These are phyloP conservation scores for Ataeniobius toweri DNA, from an alignment of 2,797 vertebrate species.

Conservation along the genomic window DNA sequence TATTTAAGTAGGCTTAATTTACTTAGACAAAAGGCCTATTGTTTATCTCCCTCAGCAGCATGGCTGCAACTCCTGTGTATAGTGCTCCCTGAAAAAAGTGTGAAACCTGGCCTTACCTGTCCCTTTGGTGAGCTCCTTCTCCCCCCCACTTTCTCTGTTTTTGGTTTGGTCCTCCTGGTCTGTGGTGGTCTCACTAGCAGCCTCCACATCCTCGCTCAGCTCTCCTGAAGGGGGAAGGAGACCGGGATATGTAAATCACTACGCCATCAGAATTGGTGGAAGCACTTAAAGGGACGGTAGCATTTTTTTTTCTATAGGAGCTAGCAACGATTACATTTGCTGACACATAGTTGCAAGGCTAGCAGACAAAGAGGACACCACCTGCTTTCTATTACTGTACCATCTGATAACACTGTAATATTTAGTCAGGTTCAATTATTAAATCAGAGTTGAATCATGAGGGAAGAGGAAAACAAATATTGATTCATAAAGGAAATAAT, in stretches of 20 bases:
- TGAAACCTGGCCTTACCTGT: constrained; percentile 85
- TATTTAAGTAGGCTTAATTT: constrained; percentile 55
- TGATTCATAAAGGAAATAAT: constrained; percentile 44
- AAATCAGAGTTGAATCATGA: constrained; percentile 31
- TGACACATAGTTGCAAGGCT: constrained; percentile 80
- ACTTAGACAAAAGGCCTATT: constrained; percentile 49
- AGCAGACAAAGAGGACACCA: constrained; percentile 79
- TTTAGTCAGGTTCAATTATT: constrained; percentile 50
- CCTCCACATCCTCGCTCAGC: constrained; percentile 94
- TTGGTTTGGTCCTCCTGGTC: constrained; percentile 95
- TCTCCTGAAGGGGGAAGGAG: constrained; percentile 93
- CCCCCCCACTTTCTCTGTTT: constrained; percentile 91
- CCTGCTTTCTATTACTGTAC: constrained; percentile 57
- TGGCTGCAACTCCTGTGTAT: constrained; percentile 38
- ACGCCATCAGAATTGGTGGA: constrained; percentile 87
- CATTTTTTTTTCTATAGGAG: constrained; percentile 83
- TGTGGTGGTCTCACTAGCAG: constrained; percentile 87
- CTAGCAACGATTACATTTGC: constrained; percentile 81
- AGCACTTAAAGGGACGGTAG: constrained; percentile 87
- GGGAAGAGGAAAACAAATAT: constrained; percentile 7
- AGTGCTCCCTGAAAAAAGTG: constrained; percentile 48
- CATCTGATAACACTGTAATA: constrained; percentile 54
- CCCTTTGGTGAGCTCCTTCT: constrained; percentile 95
- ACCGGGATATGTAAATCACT: constrained; percentile 86
- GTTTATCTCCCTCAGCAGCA: constrained; percentile 45